A percentile compares a stretch with the other conserved stretches of the same genome.
These are phyloP conservation scores for Semicossyphus pulcher DNA, from an alignment of 2,113 vertebrate genomes.

Conservation along the genomic window DNA sequence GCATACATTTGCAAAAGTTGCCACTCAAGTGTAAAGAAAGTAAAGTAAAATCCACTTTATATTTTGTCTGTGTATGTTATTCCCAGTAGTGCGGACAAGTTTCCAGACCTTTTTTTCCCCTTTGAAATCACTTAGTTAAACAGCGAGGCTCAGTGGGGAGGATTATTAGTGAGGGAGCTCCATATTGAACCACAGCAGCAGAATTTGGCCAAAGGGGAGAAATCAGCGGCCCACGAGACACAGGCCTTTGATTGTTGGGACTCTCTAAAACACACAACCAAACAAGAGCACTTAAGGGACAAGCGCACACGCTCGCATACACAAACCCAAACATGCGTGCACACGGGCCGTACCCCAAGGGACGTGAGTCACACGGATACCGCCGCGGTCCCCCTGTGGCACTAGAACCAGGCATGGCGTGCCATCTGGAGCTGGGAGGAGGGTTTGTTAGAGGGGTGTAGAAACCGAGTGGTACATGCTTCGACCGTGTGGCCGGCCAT, in stretches of 20 bases:
- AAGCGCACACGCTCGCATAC: background rate
- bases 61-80: background rate
- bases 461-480: conserved; percentile 76
- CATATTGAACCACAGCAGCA: conserved; percentile 62
- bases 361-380: conserved; percentile 64
- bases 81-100: conserved; percentile 2
- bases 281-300: conserved; percentile 51
- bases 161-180: conserved; percentile 48
- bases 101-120: conserved; percentile 15
- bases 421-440: conserved; percentile 80
- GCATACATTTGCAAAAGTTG: too few relatives aligned
- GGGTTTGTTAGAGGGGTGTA: conserved; percentile 77
- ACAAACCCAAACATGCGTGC: conserved; percentile 21
- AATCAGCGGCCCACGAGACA: conserved; percentile 49
- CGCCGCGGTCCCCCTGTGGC: conserved; percentile 71
- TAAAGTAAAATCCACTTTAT: too few relatives aligned
- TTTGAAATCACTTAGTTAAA: conserved; percentile 52
- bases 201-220: conserved; percentile 55
- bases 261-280: conserved; percentile 50
- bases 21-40: too few relatives aligned
- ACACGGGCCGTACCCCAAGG: conserved; percentile 49
- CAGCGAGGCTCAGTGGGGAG: conserved; percentile 34
- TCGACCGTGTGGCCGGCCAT: conserved; percentile 80
- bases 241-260: conserved; percentile 28
- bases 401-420: conserved; percentile 74